These are phyloP conservation scores for Drosophila nikananu DNA, from an alignment of 1,140 invertebrate genomes.

Conservation along the genomic window DNA sequence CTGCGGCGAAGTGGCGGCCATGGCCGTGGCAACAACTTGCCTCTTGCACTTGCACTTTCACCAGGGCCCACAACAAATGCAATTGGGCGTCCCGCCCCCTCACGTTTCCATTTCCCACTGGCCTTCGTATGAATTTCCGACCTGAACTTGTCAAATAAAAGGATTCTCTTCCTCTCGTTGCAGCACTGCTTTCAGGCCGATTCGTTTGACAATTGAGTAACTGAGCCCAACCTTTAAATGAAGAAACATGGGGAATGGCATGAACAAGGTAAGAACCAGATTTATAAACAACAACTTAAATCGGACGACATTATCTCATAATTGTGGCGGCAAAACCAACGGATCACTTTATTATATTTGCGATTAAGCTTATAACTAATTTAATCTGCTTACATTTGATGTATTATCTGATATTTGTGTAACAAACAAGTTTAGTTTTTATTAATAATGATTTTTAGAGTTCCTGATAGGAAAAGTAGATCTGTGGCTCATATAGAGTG, in stretches of 20 bases:
- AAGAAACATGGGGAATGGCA: constrained; percentile 90
- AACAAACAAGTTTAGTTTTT: neutral
- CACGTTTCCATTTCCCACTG: constrained; percentile 27
- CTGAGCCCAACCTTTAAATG: constrained; percentile 70
- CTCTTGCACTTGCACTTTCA: constrained; percentile 63
- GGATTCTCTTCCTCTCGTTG: constrained; percentile 48
- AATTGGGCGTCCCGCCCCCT: constrained; percentile 10
- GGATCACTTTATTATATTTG: neutral
- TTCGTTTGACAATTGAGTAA: constrained; percentile 63
- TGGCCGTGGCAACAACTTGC: constrained; percentile 59
- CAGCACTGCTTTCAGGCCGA: constrained; percentile 61
- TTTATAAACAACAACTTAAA: constrained; percentile 7
- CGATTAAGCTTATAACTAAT: neutral
- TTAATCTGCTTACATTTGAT: neutral
- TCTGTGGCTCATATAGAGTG: too few species aligned
- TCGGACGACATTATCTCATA: neutral
- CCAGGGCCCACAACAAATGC: constrained; percentile 45
- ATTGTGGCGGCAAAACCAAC: neutral
- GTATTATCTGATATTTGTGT: neutral
- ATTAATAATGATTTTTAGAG: neutral
- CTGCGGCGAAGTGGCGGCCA: constrained; percentile 28
- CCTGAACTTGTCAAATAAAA: constrained; percentile 69
- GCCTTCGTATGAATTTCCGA: constrained; percentile 46
- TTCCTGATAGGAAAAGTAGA: too few species aligned
- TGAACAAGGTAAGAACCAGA: constrained; percentile 89